Evolutionary conservation across 2,888 invertebrate genomes (phyloP).

Genomic region (Xanthia togata): DNA sequence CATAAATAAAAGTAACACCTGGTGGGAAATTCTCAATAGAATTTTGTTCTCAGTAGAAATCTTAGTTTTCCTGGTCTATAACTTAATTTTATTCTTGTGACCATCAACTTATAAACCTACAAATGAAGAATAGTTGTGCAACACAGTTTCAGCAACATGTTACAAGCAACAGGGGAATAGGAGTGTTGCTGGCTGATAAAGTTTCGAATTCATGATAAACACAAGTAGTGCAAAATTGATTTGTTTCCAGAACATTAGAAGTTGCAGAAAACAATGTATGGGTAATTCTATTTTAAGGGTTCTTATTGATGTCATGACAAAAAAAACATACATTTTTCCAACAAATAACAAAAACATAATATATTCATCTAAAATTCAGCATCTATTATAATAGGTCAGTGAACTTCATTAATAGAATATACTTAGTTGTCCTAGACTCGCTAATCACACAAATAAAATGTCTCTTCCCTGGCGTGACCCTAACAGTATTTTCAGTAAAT

Average conservation of each 20-base stretch:
- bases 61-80: too few relatives aligned
- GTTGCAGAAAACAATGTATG: background rate
- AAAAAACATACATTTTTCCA: background rate
- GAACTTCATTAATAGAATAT: background rate
- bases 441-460: background rate
- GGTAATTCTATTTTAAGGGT: background rate
- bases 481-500: background rate
- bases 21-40: too few relatives aligned
- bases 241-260: background rate
- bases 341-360: background rate
- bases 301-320: background rate
- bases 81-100: background rate
- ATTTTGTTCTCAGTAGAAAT: background rate
- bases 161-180: background rate
- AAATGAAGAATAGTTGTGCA: background rate
- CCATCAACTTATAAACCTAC: background rate
- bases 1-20: background rate
- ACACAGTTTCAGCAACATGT: background rate
- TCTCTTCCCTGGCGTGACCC: background rate
- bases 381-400: background rate
- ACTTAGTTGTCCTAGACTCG: background rate
- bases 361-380: background rate
- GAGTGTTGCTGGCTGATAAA: background rate
- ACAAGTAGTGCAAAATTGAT: background rate
- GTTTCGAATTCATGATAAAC: background rate